Percentiles rank a stretch among this genome's conserved stretches.
Evolutionary conservation across 2,888 invertebrate genomes (phyloP).

Genomic region (Hypena proboscidalis): DNA sequence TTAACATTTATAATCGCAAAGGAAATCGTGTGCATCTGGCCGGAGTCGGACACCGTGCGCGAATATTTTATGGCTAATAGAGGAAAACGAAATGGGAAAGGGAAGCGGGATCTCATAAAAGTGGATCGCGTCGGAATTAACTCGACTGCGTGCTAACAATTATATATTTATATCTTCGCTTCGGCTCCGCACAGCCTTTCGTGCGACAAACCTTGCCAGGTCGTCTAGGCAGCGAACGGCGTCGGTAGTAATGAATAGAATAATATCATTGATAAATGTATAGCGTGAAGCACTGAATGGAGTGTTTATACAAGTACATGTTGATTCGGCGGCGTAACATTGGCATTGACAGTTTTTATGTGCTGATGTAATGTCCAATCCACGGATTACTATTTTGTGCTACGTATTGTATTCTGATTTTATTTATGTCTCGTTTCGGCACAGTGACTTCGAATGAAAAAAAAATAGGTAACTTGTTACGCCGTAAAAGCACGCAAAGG

Average conservation of each 20-base stretch:
- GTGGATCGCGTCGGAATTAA: slow-evolving; percentile 50
- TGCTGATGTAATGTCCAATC: slow-evolving; percentile 67
- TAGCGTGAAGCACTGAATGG: slow-evolving; percentile 54
- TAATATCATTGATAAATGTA: slow-evolving; percentile 35
- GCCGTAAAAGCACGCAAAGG: slow-evolving; percentile 55
- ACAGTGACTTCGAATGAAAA: slow-evolving; percentile 59
- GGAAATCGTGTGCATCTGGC: slow-evolving; percentile 73
- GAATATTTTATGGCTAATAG: slow-evolving; percentile 54
- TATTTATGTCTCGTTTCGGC: slow-evolving; percentile 67
- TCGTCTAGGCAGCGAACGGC: slow-evolving; percentile 11
- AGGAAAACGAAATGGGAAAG: slow-evolving; percentile 67
- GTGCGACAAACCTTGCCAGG: slow-evolving; percentile 2
- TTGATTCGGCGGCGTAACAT: slow-evolving; percentile 61
- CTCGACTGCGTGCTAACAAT: slow-evolving; percentile 46
- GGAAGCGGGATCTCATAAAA: slow-evolving; percentile 62
- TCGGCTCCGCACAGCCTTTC: slow-evolving; percentile 10
- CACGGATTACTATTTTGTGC: slow-evolving; percentile 55
- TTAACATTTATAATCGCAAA: slow-evolving; percentile 57
- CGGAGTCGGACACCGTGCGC: slow-evolving; percentile 46
- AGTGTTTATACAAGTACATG: slow-evolving; percentile 40
- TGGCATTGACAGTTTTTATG: slow-evolving; percentile 74
- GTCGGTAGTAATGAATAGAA: slow-evolving; percentile 23
- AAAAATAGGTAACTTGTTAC: slow-evolving; percentile 51
- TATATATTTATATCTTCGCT: slow-evolving; percentile 34
- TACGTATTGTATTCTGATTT: slow-evolving; percentile 68